Conservation (phyloP, 2,888 invertebrate species). For the Tuta absoluta region DNA sequence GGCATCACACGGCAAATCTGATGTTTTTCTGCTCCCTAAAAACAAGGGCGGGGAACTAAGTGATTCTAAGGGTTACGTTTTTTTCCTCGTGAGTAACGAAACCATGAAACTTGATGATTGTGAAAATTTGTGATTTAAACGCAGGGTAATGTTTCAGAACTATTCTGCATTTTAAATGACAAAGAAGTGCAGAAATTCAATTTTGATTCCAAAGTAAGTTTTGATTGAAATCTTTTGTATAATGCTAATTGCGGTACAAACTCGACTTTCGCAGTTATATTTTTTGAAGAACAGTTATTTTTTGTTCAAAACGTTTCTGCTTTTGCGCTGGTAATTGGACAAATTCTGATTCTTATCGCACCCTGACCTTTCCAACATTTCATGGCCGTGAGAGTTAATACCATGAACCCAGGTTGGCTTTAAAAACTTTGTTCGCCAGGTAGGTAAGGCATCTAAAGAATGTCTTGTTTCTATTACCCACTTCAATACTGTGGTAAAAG, state of each 20-base stretch:
- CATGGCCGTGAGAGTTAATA: neutral
- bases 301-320: neutral
- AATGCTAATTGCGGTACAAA: conserved; percentile 3
- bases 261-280: neutral
- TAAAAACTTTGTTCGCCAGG: neutral
- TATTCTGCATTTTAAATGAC: conserved; percentile 16
- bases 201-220: conserved; percentile 11
- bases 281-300: neutral
- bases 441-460: neutral
- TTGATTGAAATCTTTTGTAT: conserved; percentile 11
- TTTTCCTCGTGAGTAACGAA: no score
- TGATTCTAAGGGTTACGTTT: no score
- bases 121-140: neutral
- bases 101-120: neutral
- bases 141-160: neutral
- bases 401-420: neutral
- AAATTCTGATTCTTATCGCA: neutral
- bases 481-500: no score
- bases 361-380: conserved; percentile 18
- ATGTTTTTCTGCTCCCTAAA: no score
- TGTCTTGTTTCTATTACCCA: no score
- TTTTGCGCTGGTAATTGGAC: neutral
- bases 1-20: no score
- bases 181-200: neutral
- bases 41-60: no score